phyloP scores from a whole-genome alignment of 2,797 vertebrate genomes.

The Micropoecilia bifurca region DNA sequence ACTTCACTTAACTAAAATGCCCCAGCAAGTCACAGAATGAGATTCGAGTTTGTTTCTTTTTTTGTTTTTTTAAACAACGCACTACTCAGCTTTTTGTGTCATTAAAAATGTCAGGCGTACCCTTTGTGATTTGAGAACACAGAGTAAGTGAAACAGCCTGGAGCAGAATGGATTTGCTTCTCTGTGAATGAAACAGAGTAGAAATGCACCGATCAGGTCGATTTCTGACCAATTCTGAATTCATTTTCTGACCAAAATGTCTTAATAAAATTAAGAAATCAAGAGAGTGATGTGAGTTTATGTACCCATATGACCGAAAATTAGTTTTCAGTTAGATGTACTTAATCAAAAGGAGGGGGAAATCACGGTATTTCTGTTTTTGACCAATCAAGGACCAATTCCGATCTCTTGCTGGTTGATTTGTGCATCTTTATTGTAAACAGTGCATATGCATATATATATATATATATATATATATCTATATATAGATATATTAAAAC shows the following conservation, averaged over 20 bases:
- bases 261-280: neutral
- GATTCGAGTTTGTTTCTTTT: constrained; percentile 11
- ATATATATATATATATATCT: too few species aligned
- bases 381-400: neutral
- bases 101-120: constrained; percentile 17
- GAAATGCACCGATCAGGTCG: neutral
- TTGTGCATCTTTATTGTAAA: constrained; percentile 6
- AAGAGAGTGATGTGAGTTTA: neutral
- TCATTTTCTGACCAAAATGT: too few species aligned
- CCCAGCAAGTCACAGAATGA: constrained; percentile 46
- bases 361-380: neutral
- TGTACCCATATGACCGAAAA: neutral
- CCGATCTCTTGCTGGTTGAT: neutral
- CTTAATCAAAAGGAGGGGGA: neutral
- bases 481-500: neutral
- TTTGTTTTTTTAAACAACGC: constrained; percentile 28
- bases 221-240: neutral
- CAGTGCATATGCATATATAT: constrained; percentile 1
- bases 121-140: constrained; percentile 5
- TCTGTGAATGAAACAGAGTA: neutral
- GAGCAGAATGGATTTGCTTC: constrained; percentile 1
- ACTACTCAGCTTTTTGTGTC: constrained; percentile 26
- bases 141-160: constrained; percentile 5
- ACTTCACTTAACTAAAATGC: constrained; percentile 40
- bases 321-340: neutral